Conservation (phyloP, 2,888 invertebrate species). For the Balanococcus diminutus region DNA sequence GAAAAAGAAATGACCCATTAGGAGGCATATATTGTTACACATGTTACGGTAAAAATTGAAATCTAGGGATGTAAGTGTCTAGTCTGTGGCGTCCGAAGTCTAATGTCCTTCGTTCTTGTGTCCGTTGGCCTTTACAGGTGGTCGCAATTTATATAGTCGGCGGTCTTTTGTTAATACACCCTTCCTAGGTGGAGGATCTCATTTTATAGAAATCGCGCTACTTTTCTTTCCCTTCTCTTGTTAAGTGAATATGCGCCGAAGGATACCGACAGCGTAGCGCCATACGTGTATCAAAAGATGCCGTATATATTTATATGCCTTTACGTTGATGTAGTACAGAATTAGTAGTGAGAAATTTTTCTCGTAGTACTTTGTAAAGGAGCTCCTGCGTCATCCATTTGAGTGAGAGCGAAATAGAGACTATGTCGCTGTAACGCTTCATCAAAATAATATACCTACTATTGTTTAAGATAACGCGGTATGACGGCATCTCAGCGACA, state of each 20-base stretch:
- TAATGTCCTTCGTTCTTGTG: background rate
- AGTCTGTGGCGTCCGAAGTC: constrained; percentile 13
- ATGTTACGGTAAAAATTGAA: background rate
- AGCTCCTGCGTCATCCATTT: background rate
- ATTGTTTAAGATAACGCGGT: constrained; percentile 4
- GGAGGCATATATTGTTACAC: background rate
- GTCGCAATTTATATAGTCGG: constrained; percentile 38
- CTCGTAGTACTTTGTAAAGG: background rate
- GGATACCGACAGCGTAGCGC: constrained; percentile 5
- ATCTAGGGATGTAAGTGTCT: background rate
- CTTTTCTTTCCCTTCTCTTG: background rate
- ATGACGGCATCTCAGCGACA: background rate
- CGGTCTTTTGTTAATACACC: constrained; percentile 11
- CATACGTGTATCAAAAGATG: background rate
- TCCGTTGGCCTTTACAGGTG: constrained; percentile 35
- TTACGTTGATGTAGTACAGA: background rate
- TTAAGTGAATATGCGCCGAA: background rate
- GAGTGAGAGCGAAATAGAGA: background rate
- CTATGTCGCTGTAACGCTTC: background rate
- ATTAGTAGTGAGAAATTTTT: background rate
- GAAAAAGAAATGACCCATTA: background rate
- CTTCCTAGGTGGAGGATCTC: background rate
- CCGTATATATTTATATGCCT: background rate
- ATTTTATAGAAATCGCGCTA: background rate
- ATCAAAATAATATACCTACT: background rate